phyloP scores from a whole-genome alignment of 2,113 vertebrate species.

The Pterocles gutturalis region DNA sequence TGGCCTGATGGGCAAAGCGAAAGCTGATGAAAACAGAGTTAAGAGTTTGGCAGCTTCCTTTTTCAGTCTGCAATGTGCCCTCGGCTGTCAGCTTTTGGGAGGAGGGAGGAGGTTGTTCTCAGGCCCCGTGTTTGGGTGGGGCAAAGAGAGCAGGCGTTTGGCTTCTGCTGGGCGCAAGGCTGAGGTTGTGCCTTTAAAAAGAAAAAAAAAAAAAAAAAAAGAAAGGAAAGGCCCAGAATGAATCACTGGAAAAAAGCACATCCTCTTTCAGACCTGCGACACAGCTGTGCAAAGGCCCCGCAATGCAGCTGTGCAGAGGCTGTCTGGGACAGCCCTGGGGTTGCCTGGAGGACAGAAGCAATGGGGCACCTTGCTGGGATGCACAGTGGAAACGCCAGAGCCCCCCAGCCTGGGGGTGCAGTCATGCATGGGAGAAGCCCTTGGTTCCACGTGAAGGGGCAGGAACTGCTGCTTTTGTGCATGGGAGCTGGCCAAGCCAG shows the following conservation, averaged over 20 bases:
- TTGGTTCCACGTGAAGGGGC: neutral
- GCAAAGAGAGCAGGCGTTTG: neutral
- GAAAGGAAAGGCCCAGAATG: neutral
- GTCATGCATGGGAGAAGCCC: neutral
- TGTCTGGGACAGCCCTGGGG: accelerated
- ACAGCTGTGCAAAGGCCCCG: neutral
- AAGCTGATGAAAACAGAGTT: neutral
- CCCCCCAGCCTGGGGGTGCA: no score
- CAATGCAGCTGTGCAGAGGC: neutral
- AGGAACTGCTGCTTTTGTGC: neutral
- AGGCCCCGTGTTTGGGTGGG: slow-evolving; percentile 26
- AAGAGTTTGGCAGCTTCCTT: slow-evolving; percentile 3
- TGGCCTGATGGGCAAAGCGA: accelerated
- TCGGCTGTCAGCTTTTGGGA: neutral
- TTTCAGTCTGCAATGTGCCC: neutral
- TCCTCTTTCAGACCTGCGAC: neutral
- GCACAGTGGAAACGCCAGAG: neutral
- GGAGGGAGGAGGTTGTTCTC: slow-evolving; percentile 25
- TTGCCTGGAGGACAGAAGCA: neutral
- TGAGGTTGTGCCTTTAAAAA: slow-evolving; percentile 38
- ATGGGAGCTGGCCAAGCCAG: accelerated
- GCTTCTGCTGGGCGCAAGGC: neutral
- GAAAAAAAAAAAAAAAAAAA: neutral
- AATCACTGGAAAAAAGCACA: slow-evolving; percentile 55
- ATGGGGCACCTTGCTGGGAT: accelerated